A percentile compares a stretch with the other conserved stretches of the same genome.
Evolutionary conservation across 1,140 invertebrate genomes (phyloP).

Genomic region (Drosophila setifemur): DNA sequence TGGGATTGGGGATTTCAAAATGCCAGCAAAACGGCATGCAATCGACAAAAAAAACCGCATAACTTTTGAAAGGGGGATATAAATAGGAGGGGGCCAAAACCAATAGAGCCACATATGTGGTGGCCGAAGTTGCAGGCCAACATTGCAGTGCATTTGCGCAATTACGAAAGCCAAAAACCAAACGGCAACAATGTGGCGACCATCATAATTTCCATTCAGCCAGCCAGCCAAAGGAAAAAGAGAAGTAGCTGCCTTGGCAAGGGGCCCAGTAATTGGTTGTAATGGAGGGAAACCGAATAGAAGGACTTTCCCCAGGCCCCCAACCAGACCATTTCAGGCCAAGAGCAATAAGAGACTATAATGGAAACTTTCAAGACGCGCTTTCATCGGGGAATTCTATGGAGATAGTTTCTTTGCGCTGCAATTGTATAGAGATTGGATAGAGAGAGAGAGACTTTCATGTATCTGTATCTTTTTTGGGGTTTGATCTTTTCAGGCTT

Average conservation of each 20-base stretch:
- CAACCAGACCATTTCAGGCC: constrained; percentile 9
- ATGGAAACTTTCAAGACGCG: constrained; percentile 29
- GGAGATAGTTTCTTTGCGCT: constrained; percentile 19
- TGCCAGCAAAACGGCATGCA: constrained; percentile 40
- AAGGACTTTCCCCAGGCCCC: constrained; percentile 20
- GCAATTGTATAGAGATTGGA: not conserved
- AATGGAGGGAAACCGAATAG: constrained; percentile 32
- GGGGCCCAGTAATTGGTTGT: constrained; percentile 38
- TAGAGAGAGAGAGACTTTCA: not conserved
- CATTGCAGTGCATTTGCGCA: constrained; percentile 56
- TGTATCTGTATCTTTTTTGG: not conserved
- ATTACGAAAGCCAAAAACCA: constrained; percentile 61
- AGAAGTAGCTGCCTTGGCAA: constrained; percentile 32
- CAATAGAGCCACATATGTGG: constrained; percentile 49
- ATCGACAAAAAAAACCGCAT: constrained; percentile 21
- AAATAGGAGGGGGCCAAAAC: not conserved
- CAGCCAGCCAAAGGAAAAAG: constrained; percentile 2
- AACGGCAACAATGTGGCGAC: constrained; percentile 64
- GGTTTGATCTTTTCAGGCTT: constrained; percentile 4
- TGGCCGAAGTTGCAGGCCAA: constrained; percentile 42
- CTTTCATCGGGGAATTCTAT: constrained; percentile 28
- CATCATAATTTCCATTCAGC: constrained; percentile 66
- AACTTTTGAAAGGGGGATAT: not conserved
- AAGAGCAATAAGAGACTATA: constrained; percentile 21
- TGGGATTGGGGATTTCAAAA: constrained; percentile 31